phyloP scores from a whole-genome alignment of 2,888 invertebrate genomes.

The Mamestra brassicae region DNA sequence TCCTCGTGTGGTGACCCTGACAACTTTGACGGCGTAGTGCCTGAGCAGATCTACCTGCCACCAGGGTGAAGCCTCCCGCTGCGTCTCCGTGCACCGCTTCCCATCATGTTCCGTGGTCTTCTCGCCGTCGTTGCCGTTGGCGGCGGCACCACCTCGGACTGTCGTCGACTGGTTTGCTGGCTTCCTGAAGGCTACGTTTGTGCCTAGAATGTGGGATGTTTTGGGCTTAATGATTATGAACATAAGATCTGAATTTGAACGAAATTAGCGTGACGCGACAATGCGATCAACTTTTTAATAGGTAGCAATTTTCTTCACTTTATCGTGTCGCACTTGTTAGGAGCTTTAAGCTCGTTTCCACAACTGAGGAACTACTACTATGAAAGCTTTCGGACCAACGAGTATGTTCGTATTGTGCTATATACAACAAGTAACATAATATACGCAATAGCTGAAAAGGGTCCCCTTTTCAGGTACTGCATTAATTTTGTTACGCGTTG shows the following conservation, averaged over 20 bases:
- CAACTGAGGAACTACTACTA: no score
- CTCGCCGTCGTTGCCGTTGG: constrained; percentile 97
- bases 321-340: background rate
- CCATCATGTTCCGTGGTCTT: constrained; percentile 96
- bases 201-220: constrained; percentile 87
- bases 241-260: no score
- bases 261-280: no score
- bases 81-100: constrained; percentile 97
- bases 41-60: constrained; percentile 97
- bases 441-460: no score
- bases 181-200: constrained; percentile 96
- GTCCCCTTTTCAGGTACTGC: no score
- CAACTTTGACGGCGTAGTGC: constrained; percentile 96
- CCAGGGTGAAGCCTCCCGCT: constrained; percentile 97
- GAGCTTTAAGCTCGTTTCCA: no score
- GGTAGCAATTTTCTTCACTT: no score
- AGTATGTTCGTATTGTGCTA: no score
- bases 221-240: background rate
- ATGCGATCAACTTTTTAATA: no score
- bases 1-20: constrained; percentile 96
- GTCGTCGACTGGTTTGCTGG: constrained; percentile 98
- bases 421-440: no score
- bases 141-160: constrained; percentile 95
- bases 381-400: no score
- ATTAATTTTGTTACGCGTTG: no score